Percentiles rank a stretch among this genome's conserved stretches.
Conservation (phyloP, 2,888 invertebrate genomes). For the Caenorhabditis sulstoni region DNA sequence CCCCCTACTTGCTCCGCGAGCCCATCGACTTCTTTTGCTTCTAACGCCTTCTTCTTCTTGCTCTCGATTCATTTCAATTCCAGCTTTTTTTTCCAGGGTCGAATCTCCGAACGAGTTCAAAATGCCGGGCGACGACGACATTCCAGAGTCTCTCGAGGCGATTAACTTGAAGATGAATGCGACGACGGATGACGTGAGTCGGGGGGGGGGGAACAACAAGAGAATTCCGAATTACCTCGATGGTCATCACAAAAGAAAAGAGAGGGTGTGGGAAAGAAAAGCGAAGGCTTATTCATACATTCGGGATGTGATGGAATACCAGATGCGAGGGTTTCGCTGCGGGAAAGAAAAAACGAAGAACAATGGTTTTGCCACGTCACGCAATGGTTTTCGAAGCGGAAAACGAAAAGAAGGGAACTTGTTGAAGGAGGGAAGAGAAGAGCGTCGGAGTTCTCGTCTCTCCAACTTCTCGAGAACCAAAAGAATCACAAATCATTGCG, state of each 20-base stretch:
- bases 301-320: constrained; percentile 12
- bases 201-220: constrained; percentile 10
- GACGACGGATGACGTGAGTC: constrained; percentile 78
- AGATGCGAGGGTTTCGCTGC: not conserved
- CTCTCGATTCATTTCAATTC: constrained; percentile 3
- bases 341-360: too few relatives aligned
- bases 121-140: constrained; percentile 69
- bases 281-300: constrained; percentile 11
- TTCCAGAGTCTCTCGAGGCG: constrained; percentile 78
- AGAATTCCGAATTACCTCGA: constrained; percentile 46
- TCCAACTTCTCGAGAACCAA: too few relatives aligned
- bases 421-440: too few relatives aligned
- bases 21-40: constrained; percentile 10
- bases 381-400: constrained; percentile 9
- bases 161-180: constrained; percentile 80
- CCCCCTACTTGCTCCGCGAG: constrained; percentile 14
- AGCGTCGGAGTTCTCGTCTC: too few relatives aligned
- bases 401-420: too few relatives aligned
- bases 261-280: constrained; percentile 27
- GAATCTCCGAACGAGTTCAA: constrained; percentile 6
- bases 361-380: constrained; percentile 3
- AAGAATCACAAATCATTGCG: too few relatives aligned
- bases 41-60: constrained; percentile 17
- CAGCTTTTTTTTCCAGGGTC: constrained; percentile 3
- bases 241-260: constrained; percentile 1